These are phyloP conservation scores for Aphodius sticticus DNA, from an alignment of 2,888 invertebrate genomes.

Conservation along the genomic window DNA sequence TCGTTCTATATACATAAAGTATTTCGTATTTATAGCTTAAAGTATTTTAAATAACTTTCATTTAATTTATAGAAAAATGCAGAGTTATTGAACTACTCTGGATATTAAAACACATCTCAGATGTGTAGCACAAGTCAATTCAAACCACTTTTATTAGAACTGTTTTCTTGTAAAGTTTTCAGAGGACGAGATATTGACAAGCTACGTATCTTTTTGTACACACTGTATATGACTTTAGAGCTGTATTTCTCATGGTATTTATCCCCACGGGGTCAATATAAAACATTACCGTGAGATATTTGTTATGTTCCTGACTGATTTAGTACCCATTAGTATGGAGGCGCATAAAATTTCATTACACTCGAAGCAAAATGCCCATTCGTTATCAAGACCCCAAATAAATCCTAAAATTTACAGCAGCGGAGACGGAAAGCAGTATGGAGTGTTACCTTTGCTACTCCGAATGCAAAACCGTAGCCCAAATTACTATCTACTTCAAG, in stretches of 20 bases:
- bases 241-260: not conserved
- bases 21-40: too few species aligned
- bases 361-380: not conserved
- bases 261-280: not conserved
- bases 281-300: not conserved
- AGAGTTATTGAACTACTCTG: too few species aligned
- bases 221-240: not conserved
- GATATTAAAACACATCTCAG: too few species aligned
- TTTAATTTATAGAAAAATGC: too few species aligned
- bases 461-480: not conserved
- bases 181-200: too few species aligned
- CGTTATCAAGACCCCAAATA: not conserved
- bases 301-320: not conserved
- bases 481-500: too few species aligned
- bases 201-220: too few species aligned
- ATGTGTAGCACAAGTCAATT: too few species aligned
- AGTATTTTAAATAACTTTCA: too few species aligned
- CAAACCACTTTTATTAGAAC: too few species aligned
- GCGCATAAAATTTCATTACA: constrained; percentile 26
- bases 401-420: not conserved
- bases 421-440: not conserved
- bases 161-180: too few species aligned
- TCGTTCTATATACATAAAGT: too few species aligned
- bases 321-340: not conserved
- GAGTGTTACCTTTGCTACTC: not conserved